Evolutionary conservation across 2,888 invertebrate genomes (phyloP), one percentile per base, ranked within the genome.

Genomic region (Heliconius ethilla): DNA sequence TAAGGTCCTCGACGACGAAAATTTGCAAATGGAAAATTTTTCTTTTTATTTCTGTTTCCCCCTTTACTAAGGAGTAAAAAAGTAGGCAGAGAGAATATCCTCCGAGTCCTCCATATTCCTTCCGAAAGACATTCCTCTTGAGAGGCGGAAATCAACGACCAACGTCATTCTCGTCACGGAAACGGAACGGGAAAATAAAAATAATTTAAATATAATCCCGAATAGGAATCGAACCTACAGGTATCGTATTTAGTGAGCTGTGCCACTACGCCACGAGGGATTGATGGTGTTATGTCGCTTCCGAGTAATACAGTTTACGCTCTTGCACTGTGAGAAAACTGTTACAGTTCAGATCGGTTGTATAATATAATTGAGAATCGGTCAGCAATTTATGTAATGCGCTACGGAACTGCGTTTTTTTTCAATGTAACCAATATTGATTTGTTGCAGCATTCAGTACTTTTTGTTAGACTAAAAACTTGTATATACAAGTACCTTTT

Each of bases 331-430:
- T 82, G 81, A 79, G 82, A 83, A 82, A 81, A 81, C 78, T 69
- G 66, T 74, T 80, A 72, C 79, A 75, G 75, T 75, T 76, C 66
- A 65, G 65, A 76, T 76, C 66, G 62, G 70, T 81, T 77, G 66
- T 66, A 75, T 76, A 79, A 81, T 76, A 63, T 75, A 72, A 77
- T 75, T 77, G 81, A 78, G 78, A 59, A 22, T 77, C 75, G 80
- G 80, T 81, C 78, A 78, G 76, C 74, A 77, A 81, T 83, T 85
- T 85, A 85, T 83, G 80, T 83, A 85, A 85, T 76, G 76, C 78
- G 80, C 82, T 79, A 79, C 83, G 83, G 83, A 82, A 82, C 81
- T 81, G 74, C 75, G 67, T 59, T 67, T 74, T 62, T 18, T 27
- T 45, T 72, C 27, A 40, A 27, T 27, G n/a, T 18, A 65, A 67